These are phyloP conservation scores for Callopanchax toddi DNA, from an alignment of 2,113 vertebrate genomes.

Conservation along the genomic window DNA sequence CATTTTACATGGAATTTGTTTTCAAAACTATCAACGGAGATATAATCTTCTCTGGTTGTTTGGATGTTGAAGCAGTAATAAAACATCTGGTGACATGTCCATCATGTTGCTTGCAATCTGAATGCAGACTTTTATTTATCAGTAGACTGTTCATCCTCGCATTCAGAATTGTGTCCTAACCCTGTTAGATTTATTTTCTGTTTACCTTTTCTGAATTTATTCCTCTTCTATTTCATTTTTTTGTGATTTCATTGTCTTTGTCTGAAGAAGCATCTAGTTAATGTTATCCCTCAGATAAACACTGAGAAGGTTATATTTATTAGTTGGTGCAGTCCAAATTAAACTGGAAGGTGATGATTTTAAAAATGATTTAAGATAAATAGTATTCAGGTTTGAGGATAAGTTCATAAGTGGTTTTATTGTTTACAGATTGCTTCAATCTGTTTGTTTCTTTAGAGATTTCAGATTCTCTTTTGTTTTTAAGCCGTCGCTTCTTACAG, in stretches of 20 bases:
- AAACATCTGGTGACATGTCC: slow-evolving; percentile 35
- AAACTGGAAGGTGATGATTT: background rate
- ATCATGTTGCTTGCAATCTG: slow-evolving; percentile 33
- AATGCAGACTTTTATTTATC: background rate
- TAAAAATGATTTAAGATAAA: too few relatives aligned
- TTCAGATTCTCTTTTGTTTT: too few relatives aligned
- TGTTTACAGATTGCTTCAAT: too few relatives aligned
- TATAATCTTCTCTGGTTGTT: background rate
- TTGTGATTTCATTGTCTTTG: background rate
- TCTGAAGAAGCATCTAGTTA: background rate
- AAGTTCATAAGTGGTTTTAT: too few relatives aligned
- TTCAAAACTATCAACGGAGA: background rate
- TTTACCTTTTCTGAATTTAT: slow-evolving; percentile 13
- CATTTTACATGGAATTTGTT: background rate
- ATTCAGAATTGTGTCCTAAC: background rate
- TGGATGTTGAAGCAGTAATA: background rate
- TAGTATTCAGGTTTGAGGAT: too few relatives aligned
- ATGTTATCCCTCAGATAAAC: background rate
- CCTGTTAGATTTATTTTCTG: background rate
- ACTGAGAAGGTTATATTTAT: background rate
- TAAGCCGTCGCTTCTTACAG: too few relatives aligned
- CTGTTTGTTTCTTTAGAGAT: too few relatives aligned
- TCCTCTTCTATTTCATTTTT: slow-evolving; percentile 1
- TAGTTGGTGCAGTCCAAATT: background rate
- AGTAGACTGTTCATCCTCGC: too few relatives aligned